phyloP scores from a whole-genome alignment of 2,797 vertebrate genomes.

The Bufotes viridis region DNA sequence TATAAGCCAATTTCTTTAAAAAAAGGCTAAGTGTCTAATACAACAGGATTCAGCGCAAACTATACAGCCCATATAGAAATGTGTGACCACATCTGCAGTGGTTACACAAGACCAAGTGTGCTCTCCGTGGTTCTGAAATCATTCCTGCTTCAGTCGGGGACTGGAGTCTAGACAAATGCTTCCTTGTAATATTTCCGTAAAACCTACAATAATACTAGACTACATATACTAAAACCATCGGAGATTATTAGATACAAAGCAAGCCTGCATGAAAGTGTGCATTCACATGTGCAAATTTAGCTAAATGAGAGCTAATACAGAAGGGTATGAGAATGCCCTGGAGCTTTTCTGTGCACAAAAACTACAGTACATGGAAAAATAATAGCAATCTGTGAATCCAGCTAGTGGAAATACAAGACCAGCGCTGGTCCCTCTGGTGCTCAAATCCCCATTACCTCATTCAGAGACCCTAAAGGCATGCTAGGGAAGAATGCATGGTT shows the following conservation, averaged over 20 bases:
- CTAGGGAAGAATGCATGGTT: neutral
- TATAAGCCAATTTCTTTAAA: neutral
- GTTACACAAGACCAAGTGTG: neutral
- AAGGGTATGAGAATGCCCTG: neutral
- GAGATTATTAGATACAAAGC: neutral
- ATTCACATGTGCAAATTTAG: constrained; percentile 10
- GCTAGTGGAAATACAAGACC: neutral
- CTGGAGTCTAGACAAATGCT: neutral
- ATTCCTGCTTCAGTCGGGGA: neutral
- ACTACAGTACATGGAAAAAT: neutral
- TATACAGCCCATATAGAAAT: neutral
- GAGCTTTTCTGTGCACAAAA: neutral
- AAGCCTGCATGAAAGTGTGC: neutral
- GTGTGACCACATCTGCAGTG: neutral
- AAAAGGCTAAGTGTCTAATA: neutral
- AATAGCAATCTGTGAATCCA: neutral
- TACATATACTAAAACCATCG: neutral
- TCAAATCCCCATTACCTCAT: constrained; percentile 24
- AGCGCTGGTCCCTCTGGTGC: neutral
- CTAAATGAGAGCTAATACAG: constrained; percentile 10
- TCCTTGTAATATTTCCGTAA: neutral
- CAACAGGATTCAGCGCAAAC: neutral
- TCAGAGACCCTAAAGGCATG: neutral
- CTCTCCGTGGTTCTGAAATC: constrained; percentile 61
- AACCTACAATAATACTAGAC: neutral